phyloP scores from a whole-genome alignment of 2,113 vertebrate species.

The Chionis minor region DNA sequence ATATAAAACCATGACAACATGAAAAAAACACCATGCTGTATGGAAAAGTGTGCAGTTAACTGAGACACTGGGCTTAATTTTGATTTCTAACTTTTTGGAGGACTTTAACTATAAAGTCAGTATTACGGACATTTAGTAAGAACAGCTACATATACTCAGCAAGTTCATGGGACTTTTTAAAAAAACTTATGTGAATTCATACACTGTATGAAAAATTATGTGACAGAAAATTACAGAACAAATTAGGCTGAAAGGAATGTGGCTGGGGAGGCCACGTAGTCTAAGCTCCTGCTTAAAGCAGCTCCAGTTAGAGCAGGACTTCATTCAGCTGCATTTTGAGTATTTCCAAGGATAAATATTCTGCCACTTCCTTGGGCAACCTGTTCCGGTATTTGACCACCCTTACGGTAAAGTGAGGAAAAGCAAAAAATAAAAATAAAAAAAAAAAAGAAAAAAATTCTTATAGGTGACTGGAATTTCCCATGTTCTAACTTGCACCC shows the following conservation, averaged over 20 bases:
- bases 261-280: not conserved
- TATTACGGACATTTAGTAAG: not conserved
- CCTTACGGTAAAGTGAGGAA: fast-evolving
- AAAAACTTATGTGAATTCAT: not conserved
- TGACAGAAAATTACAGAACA: not conserved
- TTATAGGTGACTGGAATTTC: not conserved
- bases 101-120: not conserved
- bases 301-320: not conserved
- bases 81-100: not conserved
- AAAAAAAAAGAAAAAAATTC: not conserved
- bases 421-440: no score
- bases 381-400: not conserved
- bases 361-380: not conserved
- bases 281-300: not conserved
- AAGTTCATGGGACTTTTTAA: not conserved
- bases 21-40: not conserved
- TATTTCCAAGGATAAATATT: not conserved
- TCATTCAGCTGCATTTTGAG: not conserved
- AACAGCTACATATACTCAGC: not conserved
- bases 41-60: not conserved
- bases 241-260: not conserved
- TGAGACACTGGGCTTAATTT: not conserved
- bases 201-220: not conserved
- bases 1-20: not conserved
- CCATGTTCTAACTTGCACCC: not conserved